Conservation (phyloP, 2,888 invertebrate genomes). For the Drosophila yooni region DNA sequence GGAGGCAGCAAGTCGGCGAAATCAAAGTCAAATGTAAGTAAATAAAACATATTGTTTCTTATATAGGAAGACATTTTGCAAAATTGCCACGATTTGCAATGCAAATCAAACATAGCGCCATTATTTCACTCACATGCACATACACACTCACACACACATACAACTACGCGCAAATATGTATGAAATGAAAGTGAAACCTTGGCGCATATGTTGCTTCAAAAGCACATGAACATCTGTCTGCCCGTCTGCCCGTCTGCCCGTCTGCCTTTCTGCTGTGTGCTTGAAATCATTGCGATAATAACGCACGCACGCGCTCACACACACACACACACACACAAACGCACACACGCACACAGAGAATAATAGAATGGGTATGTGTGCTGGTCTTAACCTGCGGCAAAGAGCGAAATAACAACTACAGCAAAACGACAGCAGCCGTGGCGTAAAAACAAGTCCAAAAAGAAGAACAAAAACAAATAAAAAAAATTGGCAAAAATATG, state of each 20-base stretch:
- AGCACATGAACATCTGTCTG: slow-evolving; percentile 54
- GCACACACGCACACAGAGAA: slow-evolving; percentile 40
- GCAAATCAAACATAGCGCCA: slow-evolving; percentile 80
- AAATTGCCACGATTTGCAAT: slow-evolving; percentile 79
- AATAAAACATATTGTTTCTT: slow-evolving; percentile 81
- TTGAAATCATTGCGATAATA: slow-evolving; percentile 72
- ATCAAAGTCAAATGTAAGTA: slow-evolving; percentile 80
- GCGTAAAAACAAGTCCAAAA: slow-evolving; percentile 36
- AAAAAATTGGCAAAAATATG: slow-evolving; percentile 67
- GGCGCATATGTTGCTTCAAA: slow-evolving; percentile 71
- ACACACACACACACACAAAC: slow-evolving; percentile 41
- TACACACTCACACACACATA: slow-evolving; percentile 13
- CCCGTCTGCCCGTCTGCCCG: slow-evolving; percentile 1
- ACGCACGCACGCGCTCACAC: slow-evolving; percentile 53
- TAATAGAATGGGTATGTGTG: slow-evolving; percentile 24
- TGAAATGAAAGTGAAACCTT: slow-evolving; percentile 67
- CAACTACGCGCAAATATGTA: background rate
- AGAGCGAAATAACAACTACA: slow-evolving; percentile 53
- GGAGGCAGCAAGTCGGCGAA: slow-evolving; percentile 37
- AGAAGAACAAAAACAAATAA: slow-evolving; percentile 29
- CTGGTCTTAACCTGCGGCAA: slow-evolving; percentile 70
- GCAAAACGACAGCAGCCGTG: slow-evolving; percentile 44
- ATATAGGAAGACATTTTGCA: slow-evolving; percentile 78
- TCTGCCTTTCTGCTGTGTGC: slow-evolving; percentile 11
- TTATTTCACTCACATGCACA: slow-evolving; percentile 62